Conservation (phyloP, 2,888 invertebrate species). For the Sclerodermus sp. region DNA sequence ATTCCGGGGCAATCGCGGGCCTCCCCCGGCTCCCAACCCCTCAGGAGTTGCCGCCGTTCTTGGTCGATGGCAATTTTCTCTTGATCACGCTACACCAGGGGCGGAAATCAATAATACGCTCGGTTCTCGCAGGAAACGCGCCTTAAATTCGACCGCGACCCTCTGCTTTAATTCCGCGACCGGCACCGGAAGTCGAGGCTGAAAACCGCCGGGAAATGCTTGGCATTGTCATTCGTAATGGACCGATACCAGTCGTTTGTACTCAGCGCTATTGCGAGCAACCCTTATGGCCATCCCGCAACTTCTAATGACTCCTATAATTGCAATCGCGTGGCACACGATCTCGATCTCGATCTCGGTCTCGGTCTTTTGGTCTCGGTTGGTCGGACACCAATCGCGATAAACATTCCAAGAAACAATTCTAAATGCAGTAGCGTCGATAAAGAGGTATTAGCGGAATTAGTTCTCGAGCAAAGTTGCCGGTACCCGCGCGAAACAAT, state of each 20-base stretch:
- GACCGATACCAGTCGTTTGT: conserved; percentile 50
- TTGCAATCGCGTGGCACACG: not conserved
- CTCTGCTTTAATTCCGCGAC: not conserved
- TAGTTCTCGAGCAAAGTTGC: too few species aligned
- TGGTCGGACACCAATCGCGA: too few species aligned
- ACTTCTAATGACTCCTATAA: not conserved
- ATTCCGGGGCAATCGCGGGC: conserved; percentile 14
- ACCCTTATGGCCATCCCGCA: not conserved
- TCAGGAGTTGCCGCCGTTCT: conserved; percentile 3
- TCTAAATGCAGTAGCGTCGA: too few species aligned
- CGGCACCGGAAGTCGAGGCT: not conserved
- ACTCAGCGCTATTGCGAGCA: conserved; percentile 17
- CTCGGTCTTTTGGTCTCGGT: too few species aligned
- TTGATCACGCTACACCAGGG: conserved; percentile 41
- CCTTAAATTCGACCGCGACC: not conserved
- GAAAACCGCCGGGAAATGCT: conserved; percentile 14
- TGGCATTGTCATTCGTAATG: conserved; percentile 49
- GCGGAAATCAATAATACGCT: conserved; percentile 38
- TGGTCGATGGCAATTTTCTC: conserved; percentile 32
- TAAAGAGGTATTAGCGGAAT: too few species aligned
- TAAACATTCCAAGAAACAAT: too few species aligned
- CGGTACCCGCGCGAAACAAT: too few species aligned
- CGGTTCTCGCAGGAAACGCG: conserved; percentile 9
- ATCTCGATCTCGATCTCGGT: too few species aligned
- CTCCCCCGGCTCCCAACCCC: not conserved